Evolutionary conservation across 92 coral and sea anemone genomes (phyloP).

Genomic region (Porites rus): DNA sequence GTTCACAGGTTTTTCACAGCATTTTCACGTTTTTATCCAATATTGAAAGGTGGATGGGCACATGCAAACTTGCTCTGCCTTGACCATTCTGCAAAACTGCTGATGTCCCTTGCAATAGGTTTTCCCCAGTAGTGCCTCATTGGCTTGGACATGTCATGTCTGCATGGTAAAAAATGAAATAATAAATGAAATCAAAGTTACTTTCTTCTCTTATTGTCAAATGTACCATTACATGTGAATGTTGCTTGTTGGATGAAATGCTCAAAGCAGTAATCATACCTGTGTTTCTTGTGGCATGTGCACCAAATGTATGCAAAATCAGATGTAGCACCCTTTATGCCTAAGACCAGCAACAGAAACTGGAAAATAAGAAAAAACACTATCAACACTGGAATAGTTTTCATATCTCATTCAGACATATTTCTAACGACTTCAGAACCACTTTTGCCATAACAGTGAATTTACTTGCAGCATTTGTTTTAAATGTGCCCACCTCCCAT

Average conservation of each 20-base stretch:
- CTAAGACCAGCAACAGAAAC: constrained; percentile 24
- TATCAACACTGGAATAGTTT: constrained; percentile 15
- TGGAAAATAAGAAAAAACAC: constrained; percentile 8
- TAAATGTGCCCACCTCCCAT: constrained; percentile 22
- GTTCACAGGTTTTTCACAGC: too few species aligned
- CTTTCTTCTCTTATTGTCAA: constrained; percentile 7
- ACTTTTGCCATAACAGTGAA: constrained; percentile 26
- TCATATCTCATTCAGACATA: constrained; percentile 2
- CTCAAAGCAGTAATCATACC: constrained; percentile 24
- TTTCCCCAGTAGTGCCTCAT: constrained; percentile 58
- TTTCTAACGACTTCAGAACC: constrained; percentile 13
- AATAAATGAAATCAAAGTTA: not conserved
- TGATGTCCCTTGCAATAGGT: constrained; percentile 48
- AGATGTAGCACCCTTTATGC: constrained; percentile 63
- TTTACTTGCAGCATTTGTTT: constrained; percentile 18
- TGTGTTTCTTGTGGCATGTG: constrained; percentile 20
- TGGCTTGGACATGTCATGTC: constrained; percentile 67
- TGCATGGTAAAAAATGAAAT: constrained; percentile 26
- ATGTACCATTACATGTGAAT: not conserved
- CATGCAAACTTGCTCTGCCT: constrained; percentile 54
- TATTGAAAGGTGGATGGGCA: constrained; percentile 51
- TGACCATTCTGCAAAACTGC: constrained; percentile 53
- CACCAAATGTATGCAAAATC: constrained; percentile 78
- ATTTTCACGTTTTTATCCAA: too few species aligned
- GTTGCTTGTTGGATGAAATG: constrained; percentile 19